Base-by-base conservation (phyloP, 2,888 invertebrate species). In the Polymixis flavicincta region DNA sequence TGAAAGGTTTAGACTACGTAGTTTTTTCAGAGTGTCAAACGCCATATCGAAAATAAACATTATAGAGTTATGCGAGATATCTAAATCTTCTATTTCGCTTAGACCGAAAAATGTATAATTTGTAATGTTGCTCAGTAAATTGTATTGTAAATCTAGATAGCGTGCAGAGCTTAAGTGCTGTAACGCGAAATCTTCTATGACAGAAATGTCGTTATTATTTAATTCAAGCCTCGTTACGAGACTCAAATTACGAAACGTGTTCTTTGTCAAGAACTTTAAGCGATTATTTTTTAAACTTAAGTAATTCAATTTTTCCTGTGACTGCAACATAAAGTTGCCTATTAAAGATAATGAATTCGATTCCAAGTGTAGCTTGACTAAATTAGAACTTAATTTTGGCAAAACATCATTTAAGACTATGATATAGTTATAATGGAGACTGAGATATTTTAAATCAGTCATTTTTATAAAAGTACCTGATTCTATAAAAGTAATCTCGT, bases 231-330 rank as follows among this genome's bases (percentile, higher is more conserved):
- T 97, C 83, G 98, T 98, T 74, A 98, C 97, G 77, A 97, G 96
- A 50, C 97, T 96, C 68, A 99, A 96, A 92, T 98, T 98, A 59
- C 97, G 97, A 91, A 99, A 98, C 42, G 98, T 95, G 13, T 97
- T 97, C 63, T 97, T 97, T 70, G 98, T 97, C 63, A 99, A 95
- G 85, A 97, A 97, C 76, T 97, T 97, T 66, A 99, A 93, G 85
- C 97, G 97, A 92, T 99, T 99, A 92, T 98, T 97, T 74, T 98
- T 98, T 79, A 99, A 95, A 97, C 98, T 98, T 96, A 99, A 97
- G 83, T 98, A 98, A 91, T 98, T 98, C 28, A 99, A 97, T 89
- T 97, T 98, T n/a, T 97, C 97, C 93, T 98, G 98, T 32, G 97
- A 97, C 37, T 97, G 97, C 73, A 98, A 97, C 42, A 98, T 97